Percentiles rank a stretch among this genome's conserved stretches.
Evolutionary conservation across 1,140 invertebrate species (phyloP).

Genomic region (Nilaparvata lugens): DNA sequence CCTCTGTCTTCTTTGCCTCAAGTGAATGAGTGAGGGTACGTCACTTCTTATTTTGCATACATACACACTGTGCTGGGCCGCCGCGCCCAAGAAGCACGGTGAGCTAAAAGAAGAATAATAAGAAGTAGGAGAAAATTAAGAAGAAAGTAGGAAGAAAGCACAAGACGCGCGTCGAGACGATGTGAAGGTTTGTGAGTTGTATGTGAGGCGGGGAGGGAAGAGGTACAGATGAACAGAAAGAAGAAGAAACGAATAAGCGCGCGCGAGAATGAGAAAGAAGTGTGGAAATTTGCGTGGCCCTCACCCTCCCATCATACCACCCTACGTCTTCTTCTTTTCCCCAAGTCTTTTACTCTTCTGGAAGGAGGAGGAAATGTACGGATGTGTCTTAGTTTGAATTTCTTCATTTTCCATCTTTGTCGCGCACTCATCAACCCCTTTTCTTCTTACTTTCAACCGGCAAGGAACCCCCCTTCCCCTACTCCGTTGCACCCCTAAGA

Average conservation of each 20-base stretch:
- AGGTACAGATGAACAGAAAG: background rate
- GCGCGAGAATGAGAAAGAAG: constrained; percentile 16
- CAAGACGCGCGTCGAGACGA: background rate
- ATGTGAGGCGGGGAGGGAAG: background rate
- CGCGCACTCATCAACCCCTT: constrained; percentile 22
- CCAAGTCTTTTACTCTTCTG: constrained; percentile 14
- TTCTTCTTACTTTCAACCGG: background rate
- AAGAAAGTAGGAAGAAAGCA: constrained; percentile 10
- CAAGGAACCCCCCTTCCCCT: background rate
- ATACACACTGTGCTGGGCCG: background rate
- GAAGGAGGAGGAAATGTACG: constrained; percentile 19
- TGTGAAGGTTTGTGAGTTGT: too few species aligned
- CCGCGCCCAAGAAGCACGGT: background rate
- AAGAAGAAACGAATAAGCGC: constrained; percentile 1
- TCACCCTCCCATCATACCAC: too few species aligned
- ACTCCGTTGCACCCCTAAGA: constrained; percentile 15
- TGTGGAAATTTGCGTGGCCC: constrained; percentile 8
- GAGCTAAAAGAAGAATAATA: constrained; percentile 3
- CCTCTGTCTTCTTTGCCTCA: too few species aligned
- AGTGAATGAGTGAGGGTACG: background rate
- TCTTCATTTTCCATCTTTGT: constrained; percentile 23
- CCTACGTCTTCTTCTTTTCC: background rate
- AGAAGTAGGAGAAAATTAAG: background rate
- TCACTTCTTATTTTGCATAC: constrained; percentile 21
- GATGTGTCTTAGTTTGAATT: constrained; percentile 25